Conservation (phyloP, 2,797 vertebrate species). For the Hemibagrus guttatus region DNA sequence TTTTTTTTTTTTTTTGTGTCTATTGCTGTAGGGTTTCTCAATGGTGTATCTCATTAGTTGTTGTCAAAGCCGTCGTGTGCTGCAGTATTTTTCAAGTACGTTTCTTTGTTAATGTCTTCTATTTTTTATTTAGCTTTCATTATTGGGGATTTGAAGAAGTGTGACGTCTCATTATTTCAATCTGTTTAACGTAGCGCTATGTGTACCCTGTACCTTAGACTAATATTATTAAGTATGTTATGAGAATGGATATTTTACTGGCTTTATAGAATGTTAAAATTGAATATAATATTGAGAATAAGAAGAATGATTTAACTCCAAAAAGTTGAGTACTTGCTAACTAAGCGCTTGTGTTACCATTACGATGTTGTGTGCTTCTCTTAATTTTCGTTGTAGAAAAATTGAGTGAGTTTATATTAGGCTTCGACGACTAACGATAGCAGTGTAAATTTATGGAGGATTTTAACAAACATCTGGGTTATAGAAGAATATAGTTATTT, state of each 20-base stretch:
- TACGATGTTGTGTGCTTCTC: constrained; percentile 98
- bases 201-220: constrained; percentile 93
- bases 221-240: constrained; percentile 96
- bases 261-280: constrained; percentile 94
- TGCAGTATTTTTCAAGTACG: constrained; percentile 91
- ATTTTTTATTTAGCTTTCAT: constrained; percentile 59
- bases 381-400: constrained; percentile 99
- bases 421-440: constrained; percentile 97
- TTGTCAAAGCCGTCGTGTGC: constrained; percentile 88
- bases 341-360: constrained; percentile 97
- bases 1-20: constrained; percentile 67
- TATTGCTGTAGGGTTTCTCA: constrained; percentile 88
- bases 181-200: constrained; percentile 89
- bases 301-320: constrained; percentile 92
- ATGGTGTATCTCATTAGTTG: constrained; percentile 91
- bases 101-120: constrained; percentile 72
- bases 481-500: constrained; percentile 99
- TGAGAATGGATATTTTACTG: constrained; percentile 99
- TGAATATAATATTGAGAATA: constrained; percentile 82
- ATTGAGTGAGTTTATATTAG: constrained; percentile 99
- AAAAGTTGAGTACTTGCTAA: constrained; percentile 93
- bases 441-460: constrained; percentile 97
- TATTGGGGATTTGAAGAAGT: constrained; percentile 71
- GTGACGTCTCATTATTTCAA: constrained; percentile 83
- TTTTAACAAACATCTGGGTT: constrained; percentile 96